A percentile compares a stretch with the other conserved stretches of the same genome.
These are phyloP conservation scores for Naso thynnoides DNA, from an alignment of 2,797 vertebrate species.

Conservation along the genomic window DNA sequence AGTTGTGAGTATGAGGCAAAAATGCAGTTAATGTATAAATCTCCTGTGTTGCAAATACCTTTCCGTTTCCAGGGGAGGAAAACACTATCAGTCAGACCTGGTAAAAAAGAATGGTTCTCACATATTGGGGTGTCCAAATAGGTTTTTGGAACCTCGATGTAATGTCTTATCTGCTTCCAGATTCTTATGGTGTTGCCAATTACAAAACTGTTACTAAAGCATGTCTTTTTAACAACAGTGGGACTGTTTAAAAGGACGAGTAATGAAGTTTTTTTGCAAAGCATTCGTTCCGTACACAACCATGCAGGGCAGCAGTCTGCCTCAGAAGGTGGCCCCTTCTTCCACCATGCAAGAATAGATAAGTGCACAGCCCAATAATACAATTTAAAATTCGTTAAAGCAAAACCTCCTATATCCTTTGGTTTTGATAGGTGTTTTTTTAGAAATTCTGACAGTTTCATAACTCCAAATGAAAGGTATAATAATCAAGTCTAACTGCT, in stretches of 20 bases:
- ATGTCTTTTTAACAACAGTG: not conserved
- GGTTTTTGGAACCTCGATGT: not conserved
- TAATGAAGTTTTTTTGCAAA: not conserved
- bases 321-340: not conserved
- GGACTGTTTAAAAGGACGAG: not conserved
- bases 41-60: not conserved
- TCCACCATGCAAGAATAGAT: no score
- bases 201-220: not conserved
- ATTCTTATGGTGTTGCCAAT: not conserved
- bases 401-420: no score
- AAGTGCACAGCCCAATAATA: no score
- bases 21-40: not conserved
- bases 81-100: conserved; percentile 2
- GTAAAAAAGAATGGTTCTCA: conserved; percentile 2
- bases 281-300: not conserved
- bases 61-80: not conserved
- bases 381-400: no score
- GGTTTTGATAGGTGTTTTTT: no score
- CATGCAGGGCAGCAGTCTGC: not conserved
- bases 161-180: not conserved
- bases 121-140: not conserved
- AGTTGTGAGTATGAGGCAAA: not conserved
- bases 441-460: no score
- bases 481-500: no score
- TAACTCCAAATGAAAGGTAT: no score